phyloP scores from a whole-genome alignment of 2,888 invertebrate genomes.

The Papilio demoleus region DNA sequence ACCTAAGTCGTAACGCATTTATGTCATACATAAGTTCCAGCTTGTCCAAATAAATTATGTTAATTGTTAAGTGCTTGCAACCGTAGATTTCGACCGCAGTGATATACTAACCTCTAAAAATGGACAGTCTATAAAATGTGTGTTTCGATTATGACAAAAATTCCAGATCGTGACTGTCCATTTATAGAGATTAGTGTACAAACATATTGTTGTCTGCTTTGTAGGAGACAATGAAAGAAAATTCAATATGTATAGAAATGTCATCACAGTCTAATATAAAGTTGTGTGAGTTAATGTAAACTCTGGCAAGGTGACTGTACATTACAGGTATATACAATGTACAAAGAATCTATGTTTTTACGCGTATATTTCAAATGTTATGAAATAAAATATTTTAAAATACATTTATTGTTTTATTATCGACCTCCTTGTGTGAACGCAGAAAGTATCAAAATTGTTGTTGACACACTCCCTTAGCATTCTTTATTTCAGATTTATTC shows the following conservation, averaged over 20 bases:
- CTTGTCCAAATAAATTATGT: background rate
- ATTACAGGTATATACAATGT: conserved; percentile 43
- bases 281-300: conserved; percentile 23
- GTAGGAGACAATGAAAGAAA: no score
- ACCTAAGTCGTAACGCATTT: conserved; percentile 14
- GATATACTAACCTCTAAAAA: no score
- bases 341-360: conserved; percentile 52
- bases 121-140: no score
- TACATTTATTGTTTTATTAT: conserved; percentile 38
- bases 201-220: no score
- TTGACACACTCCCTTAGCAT: no score
- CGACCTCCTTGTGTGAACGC: background rate
- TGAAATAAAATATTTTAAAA: conserved; percentile 48
- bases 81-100: no score
- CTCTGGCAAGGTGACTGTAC: conserved; percentile 33
- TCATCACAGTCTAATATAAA: background rate
- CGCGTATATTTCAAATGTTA: conserved; percentile 50
- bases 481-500: no score
- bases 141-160: no score
- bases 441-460: no score
- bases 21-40: conserved; percentile 6
- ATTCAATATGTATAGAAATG: no score
- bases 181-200: no score
- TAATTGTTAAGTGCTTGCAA: background rate
- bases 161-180: no score